Base-by-base conservation (phyloP, 2,797 vertebrate genomes). In the Tachyglossus aculeatus region DNA sequence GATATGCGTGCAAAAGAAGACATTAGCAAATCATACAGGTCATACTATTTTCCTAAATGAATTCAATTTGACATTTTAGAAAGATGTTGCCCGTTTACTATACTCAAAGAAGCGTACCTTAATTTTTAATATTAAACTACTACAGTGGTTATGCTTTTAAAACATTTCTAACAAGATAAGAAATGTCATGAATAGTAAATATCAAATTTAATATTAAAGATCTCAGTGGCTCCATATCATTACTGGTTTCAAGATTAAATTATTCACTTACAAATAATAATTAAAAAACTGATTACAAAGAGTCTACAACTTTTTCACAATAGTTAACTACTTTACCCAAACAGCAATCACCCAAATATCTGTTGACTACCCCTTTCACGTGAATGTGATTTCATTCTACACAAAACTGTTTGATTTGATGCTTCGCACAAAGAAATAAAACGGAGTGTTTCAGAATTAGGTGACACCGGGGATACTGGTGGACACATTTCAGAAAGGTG, bases 81-180 rank as follows among this genome's bases (percentile, higher is more conserved):
- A 40, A 32, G 4, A 19, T 22, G n/a, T 5, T 47, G 16, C 32
- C 50, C 19, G 39, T 38, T 53, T 39, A 52, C 43, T 57, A 65
- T 54, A 41, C 57, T 56, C 74, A 67, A 47, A 45, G 14, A 66
- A 52, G 1, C 40, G 7, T 3, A 54, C 41, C 80, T 33, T 18
- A 36, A 33, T 71, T 51, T 48, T 59, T 61, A 71, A 67, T 13
- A n/a, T n/a, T n/a, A n/a, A n/a, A n/a, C n/a, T n/a, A 25, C 5
- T 18, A 39, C 8, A 19, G 6, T n/a, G 1, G 9, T 41, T 21
- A 21, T 10, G 25, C 25, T 8, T 59, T 68, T 59, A 81, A 13
- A 48, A 19, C 21, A 19, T 29, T 48, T 48, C 6, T 48, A 47
- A 10, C 47, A 25, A 15, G 6, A 48, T 48, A 48, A 7, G 19